Evolutionary conservation across 2,113 vertebrate genomes (phyloP).

Genomic region (Alaudala cheleensis): DNA sequence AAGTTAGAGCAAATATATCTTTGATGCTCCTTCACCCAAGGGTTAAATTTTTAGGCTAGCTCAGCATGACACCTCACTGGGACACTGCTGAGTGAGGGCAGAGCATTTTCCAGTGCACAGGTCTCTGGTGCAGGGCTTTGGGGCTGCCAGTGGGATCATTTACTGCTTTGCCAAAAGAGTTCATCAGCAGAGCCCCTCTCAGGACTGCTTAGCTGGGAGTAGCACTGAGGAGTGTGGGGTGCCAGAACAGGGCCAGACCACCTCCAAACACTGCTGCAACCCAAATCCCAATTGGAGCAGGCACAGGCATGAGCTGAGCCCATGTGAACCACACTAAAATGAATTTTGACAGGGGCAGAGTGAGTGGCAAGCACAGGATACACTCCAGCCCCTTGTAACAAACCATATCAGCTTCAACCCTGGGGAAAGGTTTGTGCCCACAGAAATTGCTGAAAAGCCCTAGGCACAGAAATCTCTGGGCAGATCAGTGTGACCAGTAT

Average conservation of each 20-base stretch:
- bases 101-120: neutral
- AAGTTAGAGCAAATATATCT: neutral
- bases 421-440: neutral
- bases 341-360: neutral
- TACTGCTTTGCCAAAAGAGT: neutral
- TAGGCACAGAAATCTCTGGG: neutral
- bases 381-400: neutral
- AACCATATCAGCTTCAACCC: neutral
- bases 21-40: neutral
- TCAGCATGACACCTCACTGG: neutral
- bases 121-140: neutral
- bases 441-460: neutral
- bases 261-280: neutral
- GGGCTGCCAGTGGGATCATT: neutral
- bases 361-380: fast-evolving
- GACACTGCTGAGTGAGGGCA: neutral
- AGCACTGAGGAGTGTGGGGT: neutral
- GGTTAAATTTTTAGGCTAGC: neutral
- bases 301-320: neutral
- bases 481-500: neutral
- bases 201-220: neutral
- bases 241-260: neutral
- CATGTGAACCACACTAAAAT: fast-evolving
- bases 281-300: neutral
- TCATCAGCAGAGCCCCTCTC: neutral